Conservation (phyloP, 2,113 vertebrate species). For the Petromus typicus region DNA sequence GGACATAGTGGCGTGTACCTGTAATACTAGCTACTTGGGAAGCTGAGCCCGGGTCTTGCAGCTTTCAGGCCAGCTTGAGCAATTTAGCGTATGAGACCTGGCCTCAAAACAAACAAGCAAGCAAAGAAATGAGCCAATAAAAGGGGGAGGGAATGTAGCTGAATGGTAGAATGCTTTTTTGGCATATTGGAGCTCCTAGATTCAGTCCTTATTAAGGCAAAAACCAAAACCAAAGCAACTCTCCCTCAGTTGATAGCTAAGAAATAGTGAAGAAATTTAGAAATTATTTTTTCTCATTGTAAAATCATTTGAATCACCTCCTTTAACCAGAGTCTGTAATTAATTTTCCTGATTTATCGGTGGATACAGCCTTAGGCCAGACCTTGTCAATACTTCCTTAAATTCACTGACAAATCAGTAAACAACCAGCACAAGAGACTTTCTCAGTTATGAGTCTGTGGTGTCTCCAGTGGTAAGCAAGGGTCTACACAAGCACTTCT, state of each 20-base stretch:
- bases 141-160: background rate
- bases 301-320: conserved; percentile 15
- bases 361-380: conserved; percentile 1
- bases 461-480: background rate
- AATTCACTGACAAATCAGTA: conserved; percentile 20
- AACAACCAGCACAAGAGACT: background rate
- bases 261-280: background rate
- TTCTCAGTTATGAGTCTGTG: background rate
- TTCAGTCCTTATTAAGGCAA: background rate
- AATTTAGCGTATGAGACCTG: background rate
- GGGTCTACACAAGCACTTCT: background rate
- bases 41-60: background rate
- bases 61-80: background rate
- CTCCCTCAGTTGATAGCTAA: background rate
- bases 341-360: conserved; percentile 53
- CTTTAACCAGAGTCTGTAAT: background rate
- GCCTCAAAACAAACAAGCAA: background rate
- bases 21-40: background rate
- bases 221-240: background rate
- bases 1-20: background rate
- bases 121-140: background rate
- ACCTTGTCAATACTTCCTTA: background rate
- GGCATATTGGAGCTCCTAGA: background rate
- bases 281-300: background rate
- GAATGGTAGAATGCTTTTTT: background rate